phyloP scores from a whole-genome alignment of 2,888 invertebrate species.

The Odontomyia ornata region DNA sequence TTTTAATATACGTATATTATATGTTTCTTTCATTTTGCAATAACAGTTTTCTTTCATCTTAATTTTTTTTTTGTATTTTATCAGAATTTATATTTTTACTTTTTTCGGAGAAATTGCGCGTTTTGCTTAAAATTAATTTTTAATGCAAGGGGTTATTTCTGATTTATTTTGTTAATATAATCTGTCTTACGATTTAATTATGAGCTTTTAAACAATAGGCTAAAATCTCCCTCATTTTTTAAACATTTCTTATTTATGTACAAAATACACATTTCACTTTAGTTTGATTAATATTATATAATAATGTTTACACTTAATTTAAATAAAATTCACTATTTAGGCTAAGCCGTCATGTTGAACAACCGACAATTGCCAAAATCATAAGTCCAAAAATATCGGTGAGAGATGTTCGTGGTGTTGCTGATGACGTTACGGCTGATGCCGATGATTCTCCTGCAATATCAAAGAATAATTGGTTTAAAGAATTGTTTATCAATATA shows the following conservation, averaged over 20 bases:
- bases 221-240: conserved; percentile 15
- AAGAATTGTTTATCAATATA: too few relatives aligned
- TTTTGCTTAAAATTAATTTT: not conserved
- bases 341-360: conserved; percentile 53
- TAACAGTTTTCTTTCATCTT: conserved; percentile 49
- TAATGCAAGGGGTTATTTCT: conserved; percentile 23
- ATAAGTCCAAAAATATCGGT: conserved; percentile 50
- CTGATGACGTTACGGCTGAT: conserved; percentile 63
- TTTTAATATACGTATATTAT: conserved; percentile 4
- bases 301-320: conserved; percentile 16
- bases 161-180: conserved; percentile 1
- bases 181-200: not conserved
- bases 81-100: conserved; percentile 50
- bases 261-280: conserved; percentile 37
- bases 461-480: not conserved
- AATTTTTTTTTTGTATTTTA: conserved; percentile 46
- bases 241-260: conserved; percentile 22
- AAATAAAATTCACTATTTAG: conserved; percentile 6
- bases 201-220: conserved; percentile 5
- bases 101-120: conserved; percentile 46
- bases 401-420: conserved; percentile 51
- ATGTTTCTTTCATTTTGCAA: conserved; percentile 12
- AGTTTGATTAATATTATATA: not conserved
- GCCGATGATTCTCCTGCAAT: conserved; percentile 62
- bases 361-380: conserved; percentile 48